phyloP scores from a whole-genome alignment of 1,140 invertebrate genomes.

The Condylostylus longicornis region DNA sequence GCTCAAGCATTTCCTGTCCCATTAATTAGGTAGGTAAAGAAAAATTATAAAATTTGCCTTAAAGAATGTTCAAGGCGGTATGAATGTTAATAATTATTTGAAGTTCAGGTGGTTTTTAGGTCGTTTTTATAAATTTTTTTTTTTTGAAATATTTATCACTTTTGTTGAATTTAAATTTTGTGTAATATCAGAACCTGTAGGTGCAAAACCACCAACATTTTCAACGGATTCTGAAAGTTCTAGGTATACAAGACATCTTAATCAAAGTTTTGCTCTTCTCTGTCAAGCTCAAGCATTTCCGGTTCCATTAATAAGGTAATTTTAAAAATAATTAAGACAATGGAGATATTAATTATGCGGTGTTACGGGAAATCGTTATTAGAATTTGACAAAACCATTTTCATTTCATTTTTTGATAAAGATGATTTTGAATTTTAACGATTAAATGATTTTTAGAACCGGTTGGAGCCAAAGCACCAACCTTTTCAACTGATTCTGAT shows the following conservation, averaged over 20 bases:
- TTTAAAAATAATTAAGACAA: constrained; percentile 4
- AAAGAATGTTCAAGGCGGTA: constrained; percentile 1
- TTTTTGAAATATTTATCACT: background rate
- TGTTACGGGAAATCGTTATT: no score
- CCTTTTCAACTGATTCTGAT: constrained; percentile 46
- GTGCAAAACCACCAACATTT: constrained; percentile 52
- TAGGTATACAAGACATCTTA: constrained; percentile 33
- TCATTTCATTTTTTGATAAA: background rate
- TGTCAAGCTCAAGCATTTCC: constrained; percentile 65
- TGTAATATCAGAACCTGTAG: constrained; percentile 46
- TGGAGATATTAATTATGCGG: no score
- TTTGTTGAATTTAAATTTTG: background rate
- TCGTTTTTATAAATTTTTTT: background rate
- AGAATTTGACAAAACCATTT: no score
- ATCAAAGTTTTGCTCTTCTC: constrained; percentile 40
- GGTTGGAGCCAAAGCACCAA: constrained; percentile 48
- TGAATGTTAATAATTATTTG: constrained; percentile 3
- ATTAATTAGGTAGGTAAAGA: constrained; percentile 9
- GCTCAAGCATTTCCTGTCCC: constrained; percentile 14
- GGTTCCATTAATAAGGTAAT: constrained; percentile 51
- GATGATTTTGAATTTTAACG: background rate
- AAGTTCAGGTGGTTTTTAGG: background rate
- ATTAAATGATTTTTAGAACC: constrained; percentile 38
- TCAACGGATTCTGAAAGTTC: constrained; percentile 43
- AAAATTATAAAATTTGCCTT: constrained; percentile 5